These are phyloP conservation scores for Bryconaethiops microstoma DNA, from an alignment of 2,797 vertebrate genomes.

Conservation along the genomic window DNA sequence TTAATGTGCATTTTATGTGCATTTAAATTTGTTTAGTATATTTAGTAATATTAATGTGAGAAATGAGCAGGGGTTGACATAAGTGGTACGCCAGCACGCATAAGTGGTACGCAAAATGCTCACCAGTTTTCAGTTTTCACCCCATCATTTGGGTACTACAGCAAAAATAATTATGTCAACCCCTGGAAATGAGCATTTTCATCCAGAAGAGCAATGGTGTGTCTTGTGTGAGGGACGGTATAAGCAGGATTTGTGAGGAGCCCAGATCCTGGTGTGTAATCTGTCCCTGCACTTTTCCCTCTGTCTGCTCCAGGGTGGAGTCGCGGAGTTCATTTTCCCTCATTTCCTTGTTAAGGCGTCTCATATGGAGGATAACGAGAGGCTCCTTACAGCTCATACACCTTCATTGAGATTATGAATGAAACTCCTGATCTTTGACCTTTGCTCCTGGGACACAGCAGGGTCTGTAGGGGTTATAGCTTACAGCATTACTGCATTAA, in stretches of 20 bases:
- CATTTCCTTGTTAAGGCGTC: constrained; percentile 64
- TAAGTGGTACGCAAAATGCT: too few relatives aligned
- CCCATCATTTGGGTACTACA: too few relatives aligned
- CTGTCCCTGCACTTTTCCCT: constrained; percentile 25
- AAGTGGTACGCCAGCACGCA: too few relatives aligned
- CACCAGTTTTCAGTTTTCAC: too few relatives aligned
- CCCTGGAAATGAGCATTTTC: too few relatives aligned
- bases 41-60: too few relatives aligned
- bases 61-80: too few relatives aligned
- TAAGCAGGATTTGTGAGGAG: background rate
- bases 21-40: too few relatives aligned
- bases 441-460: background rate
- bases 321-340: constrained; percentile 68
- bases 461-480: constrained; percentile 3
- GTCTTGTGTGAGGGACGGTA: background rate
- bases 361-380: constrained; percentile 58
- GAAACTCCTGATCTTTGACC: constrained; percentile 49
- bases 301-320: constrained; percentile 55
- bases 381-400: constrained; percentile 65
- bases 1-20: too few relatives aligned
- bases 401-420: constrained; percentile 60
- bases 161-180: too few relatives aligned
- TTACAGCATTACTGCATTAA: background rate
- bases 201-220: too few relatives aligned
- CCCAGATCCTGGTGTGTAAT: background rate